Evolutionary conservation across 2,113 vertebrate species (phyloP), one percentile per base, ranked within the genome.

Genomic region (Mungos mungo): DNA sequence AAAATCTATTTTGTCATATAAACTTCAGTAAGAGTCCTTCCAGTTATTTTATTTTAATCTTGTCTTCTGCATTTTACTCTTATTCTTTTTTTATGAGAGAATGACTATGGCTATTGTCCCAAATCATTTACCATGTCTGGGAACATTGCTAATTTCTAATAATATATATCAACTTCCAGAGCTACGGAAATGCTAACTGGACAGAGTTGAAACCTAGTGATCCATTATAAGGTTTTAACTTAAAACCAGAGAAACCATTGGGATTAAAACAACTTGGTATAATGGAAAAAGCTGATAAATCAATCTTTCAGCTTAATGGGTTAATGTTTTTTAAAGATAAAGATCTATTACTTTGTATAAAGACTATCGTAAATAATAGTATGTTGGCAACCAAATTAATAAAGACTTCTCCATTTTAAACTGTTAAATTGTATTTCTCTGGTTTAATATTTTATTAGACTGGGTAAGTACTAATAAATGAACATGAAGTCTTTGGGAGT

Each of bases 221-320:
- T 50, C 52, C 19, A 86, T 94, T 98, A 54, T 79, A 63, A 87
- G 77, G 33, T 72, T 96, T 91, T 83, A 94, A 90, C 87, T 96
- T 98, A 88, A 74, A 96, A 93, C 77, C 10, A 76, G 57, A 87
- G 47, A 85, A 12, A 57, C 7, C 12, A 38, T 27, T 27, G 29
- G 31, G 25, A 77, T 80, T 88, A 66, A 94, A 93, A 81, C 31
- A 88, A 66, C 21, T 65, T 95, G 25, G 68, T 72, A 81, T 31
- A 84, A 81, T 38, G 19, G 52, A 15, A 77, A 79, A 95, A 86
- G 14, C 5, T 79, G 27, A 38, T 90, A 94, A 94, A 72, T 68
- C 80, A 16, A 93, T 91, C 91, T 80, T 60, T 82, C 93, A 1
- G 12, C n/a, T 31, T 94, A 77, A 82, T 83, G 47, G 38, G 74